Evolutionary conservation across 2,113 vertebrate genomes (phyloP), one percentile per base, ranked within the genome.

Genomic region (Tamias sibiricus): DNA sequence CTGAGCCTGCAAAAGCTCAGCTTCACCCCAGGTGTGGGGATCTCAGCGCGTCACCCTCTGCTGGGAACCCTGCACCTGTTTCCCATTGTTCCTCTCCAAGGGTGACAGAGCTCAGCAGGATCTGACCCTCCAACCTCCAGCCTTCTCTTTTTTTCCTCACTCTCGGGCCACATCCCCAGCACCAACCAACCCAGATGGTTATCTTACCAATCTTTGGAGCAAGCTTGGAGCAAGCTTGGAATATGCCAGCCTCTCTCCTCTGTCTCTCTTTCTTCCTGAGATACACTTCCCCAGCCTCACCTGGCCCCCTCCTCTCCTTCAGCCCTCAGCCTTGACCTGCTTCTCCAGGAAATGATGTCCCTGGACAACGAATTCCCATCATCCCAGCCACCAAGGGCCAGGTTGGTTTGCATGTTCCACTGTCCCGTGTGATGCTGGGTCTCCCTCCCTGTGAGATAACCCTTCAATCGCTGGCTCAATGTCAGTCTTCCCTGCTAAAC

Each of bases 351-450:
- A 17, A 1, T 14, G 54, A 19, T 12, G 71, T 62, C 40, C 76
- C 16, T 8, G 47, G n/a, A 66, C n/a, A 68, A 1, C 24, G 1
- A 28, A 4, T 40, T 32, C 89, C 62, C 62, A 24, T 6, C 5
- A 19, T 26, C 66, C 22, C 26, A 4, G 24, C 92, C 66, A 64
- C 30, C 30, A 12, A 62, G 79, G 37, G 16, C 54, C 64, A 57
- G 32, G 9, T 6, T 28, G 19, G 28, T 20, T 35, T 24, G 59
- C 75, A 40, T 14, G 17, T 17, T 22, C 42, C 76, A 35, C 14
- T 2, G 20, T 52, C n/a, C 19, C 3, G 0, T 9, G 1, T 1
- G 24, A 71, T 11, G 4, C 35, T 40, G 71, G 44, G 54, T 59
- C 30, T 93, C 90, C 13, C 30, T 93, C 90, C 13, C 11, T 47